Evolutionary conservation across 2,113 vertebrate genomes (phyloP), one percentile per base, ranked within the genome.

Genomic region (Panthera tigris): DNA sequence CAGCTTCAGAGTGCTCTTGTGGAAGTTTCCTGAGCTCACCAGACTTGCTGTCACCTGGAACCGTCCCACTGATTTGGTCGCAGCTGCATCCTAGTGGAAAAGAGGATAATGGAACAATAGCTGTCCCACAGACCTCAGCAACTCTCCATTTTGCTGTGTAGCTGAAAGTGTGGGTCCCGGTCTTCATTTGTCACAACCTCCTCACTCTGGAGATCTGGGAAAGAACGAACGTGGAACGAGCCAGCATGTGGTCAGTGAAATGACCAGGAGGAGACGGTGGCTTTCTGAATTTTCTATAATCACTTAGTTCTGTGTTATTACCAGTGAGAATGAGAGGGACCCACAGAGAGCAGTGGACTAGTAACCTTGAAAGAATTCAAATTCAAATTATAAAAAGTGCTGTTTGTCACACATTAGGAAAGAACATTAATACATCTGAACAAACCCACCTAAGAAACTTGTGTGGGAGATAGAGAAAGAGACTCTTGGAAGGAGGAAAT

Each of bases 401-500:
- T 89, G 81, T 88, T 63, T 36, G 89, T 93, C 78, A 81, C 50
- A 90, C 52, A 63, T 92, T 63, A 93, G 68, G 66, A 81, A 85
- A 90, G 91, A 91, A 87, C 92, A 86, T 71, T 55, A 36, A 52
- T 79, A 16, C 10, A 12, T 94, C 89, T 86, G 82, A 97, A 91
- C 39, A 78, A 90, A 57, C 16, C 57, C 71, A 96, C 52, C 45
- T 52, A 95, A 93, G 93, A 95, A 96, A 94, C 95, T 68, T 52
- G 55, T 79, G 18, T 83, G 78, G 88, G 91, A 88, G 78, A 88
- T 81, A 87, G 82, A 91, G 80, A 97, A 94, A 50, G 93, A 81
- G 79, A 74, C 66, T 97, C n/a, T 93, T 89, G 55, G 68, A 89
- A 80, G 88, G 82, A 98, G 94, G 91, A 96, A 98, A 97, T 97